Percentiles rank a stretch among this genome's conserved stretches.
These are phyloP conservation scores for Tridacna gigas DNA, from an alignment of 2,888 invertebrate genomes.

Conservation along the genomic window DNA sequence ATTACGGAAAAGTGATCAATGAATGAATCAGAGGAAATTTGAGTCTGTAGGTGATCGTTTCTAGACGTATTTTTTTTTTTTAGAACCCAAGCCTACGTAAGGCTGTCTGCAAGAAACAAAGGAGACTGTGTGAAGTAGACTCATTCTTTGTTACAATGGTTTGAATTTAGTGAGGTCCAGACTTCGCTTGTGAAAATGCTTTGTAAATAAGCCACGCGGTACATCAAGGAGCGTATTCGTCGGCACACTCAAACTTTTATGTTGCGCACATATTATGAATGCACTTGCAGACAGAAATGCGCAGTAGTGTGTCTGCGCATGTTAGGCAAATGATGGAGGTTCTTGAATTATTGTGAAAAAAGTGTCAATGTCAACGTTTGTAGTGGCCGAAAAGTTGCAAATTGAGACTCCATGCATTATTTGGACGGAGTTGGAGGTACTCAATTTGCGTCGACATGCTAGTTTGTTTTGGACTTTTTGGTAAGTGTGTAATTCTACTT, in stretches of 20 bases:
- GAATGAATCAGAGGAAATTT: neutral
- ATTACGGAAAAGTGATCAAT: neutral
- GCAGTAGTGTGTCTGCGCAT: conserved; percentile 73
- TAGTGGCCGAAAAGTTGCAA: conserved; percentile 60
- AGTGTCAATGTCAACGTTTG: conserved; percentile 65
- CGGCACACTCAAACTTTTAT: conserved; percentile 22
- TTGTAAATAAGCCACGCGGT: conserved; percentile 18
- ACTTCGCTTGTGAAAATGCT: neutral
- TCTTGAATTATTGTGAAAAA: conserved; percentile 50
- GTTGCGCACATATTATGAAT: conserved; percentile 48
- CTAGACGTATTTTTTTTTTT: too few species aligned
- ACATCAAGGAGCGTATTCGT: conserved; percentile 13
- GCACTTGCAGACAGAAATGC: conserved; percentile 69
- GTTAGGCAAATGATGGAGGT: conserved; percentile 59
- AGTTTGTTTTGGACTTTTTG: conserved; percentile 78
- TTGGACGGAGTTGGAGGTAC: conserved; percentile 66
- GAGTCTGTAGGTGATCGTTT: too few species aligned
- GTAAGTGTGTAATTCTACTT: conserved; percentile 60
- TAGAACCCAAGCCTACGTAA: too few species aligned
- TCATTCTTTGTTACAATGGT: neutral
- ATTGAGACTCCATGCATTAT: conserved; percentile 73
- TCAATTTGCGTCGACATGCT: conserved; percentile 76
- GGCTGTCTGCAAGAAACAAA: too few species aligned
- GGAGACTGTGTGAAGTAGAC: too few species aligned
- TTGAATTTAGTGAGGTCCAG: neutral